These are phyloP conservation scores for Pelmatolapia mariae DNA, from an alignment of 2,113 vertebrate genomes.

Conservation along the genomic window DNA sequence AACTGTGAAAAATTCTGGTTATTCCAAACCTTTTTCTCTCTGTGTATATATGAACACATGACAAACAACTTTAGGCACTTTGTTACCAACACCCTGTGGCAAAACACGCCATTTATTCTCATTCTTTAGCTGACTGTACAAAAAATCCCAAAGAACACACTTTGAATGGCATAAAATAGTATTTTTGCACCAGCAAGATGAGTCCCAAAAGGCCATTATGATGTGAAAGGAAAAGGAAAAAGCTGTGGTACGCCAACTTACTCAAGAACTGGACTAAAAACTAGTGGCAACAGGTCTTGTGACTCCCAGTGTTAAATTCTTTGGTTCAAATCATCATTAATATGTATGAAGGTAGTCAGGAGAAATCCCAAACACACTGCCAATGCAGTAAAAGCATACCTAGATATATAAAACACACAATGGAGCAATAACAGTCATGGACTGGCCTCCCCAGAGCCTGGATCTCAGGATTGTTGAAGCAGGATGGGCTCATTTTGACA, in stretches of 20 bases:
- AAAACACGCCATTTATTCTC: fast-evolving
- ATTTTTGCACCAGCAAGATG: not conserved
- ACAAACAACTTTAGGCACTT: not conserved
- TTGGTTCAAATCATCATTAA: not conserved
- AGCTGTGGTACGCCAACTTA: fast-evolving
- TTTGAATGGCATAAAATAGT: not conserved
- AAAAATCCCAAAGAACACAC: not conserved
- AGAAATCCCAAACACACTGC: not conserved
- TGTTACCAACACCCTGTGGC: too few species aligned
- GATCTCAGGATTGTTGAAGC: not conserved
- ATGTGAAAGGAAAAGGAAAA: not conserved
- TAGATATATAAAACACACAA: not conserved
- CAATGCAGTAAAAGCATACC: not conserved
- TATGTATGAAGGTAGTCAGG: not conserved
- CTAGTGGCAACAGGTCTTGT: not conserved
- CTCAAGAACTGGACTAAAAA: not conserved
- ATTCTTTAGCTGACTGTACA: fast-evolving
- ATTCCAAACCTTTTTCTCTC: fast-evolving
- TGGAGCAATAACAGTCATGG: not conserved
- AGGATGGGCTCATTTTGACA: not conserved
- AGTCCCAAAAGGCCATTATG: not conserved
- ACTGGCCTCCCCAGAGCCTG: not conserved
- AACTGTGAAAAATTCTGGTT: not conserved
- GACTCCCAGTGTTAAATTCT: not conserved
- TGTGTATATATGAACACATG: not conserved